Conservation (phyloP, 1,140 invertebrate genomes). For the Euwallacea fornicatus region DNA sequence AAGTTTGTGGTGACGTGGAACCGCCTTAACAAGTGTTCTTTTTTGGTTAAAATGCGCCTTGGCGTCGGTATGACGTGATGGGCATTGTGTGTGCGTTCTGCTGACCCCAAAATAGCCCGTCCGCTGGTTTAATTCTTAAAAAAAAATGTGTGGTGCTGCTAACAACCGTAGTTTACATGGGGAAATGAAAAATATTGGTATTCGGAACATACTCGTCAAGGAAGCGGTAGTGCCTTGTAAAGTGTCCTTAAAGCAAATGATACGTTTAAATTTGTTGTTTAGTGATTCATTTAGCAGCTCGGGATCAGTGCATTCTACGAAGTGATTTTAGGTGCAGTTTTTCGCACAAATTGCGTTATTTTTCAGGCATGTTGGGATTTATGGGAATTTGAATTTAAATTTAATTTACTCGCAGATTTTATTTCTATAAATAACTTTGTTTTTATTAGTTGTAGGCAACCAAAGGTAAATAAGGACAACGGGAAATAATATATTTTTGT, state of each 20-base stretch:
- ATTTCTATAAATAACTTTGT: background rate
- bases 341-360: too few species aligned
- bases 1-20: conserved; percentile 35
- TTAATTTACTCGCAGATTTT: too few species aligned
- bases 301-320: too few species aligned
- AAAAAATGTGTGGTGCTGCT: background rate
- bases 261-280: too few species aligned
- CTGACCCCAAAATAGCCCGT: too few species aligned
- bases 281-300: too few species aligned
- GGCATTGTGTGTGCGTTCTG: background rate
- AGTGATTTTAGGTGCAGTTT: too few species aligned
- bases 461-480: background rate
- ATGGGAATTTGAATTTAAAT: too few species aligned
- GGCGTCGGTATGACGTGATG: background rate
- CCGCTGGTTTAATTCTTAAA: background rate
- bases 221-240: background rate
- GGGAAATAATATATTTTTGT: background rate
- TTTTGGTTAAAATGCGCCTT: background rate
- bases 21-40: conserved; percentile 21
- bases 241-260: too few species aligned
- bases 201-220: conserved; percentile 22
- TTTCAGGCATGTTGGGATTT: too few species aligned
- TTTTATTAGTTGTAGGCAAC: conserved; percentile 1
- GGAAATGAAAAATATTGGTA: conserved; percentile 23
- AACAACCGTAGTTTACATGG: background rate